Base-by-base conservation (phyloP, 2,888 invertebrate species). In the Kuschelorhynchus macadamiae region DNA sequence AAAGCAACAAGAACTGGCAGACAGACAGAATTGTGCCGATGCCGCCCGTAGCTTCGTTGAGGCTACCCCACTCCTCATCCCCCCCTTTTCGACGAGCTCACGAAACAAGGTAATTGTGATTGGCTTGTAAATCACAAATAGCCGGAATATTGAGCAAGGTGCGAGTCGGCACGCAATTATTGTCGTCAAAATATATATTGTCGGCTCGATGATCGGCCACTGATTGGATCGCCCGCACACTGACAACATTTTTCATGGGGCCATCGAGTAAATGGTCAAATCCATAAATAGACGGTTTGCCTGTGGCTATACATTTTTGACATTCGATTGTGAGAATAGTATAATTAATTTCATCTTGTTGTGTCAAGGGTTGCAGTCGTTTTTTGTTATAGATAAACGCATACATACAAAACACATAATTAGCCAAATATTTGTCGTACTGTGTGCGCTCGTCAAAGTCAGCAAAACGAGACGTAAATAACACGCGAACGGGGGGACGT, bases 391-490 rank as follows among this genome's bases (percentile, higher is more conserved):
- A 36, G 5, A 36, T 36, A 36, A 36, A 36, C 36, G 36, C 3
- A 11, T 36, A 36, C 36, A 36, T 36, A 36, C 36, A 36, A 36
- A 36, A 36, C 36, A 36, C 36, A 11, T 36, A 36, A 36, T 36
- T 36, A 11, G 36, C 36, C 36, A 36, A 36, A 36, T 36, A 36
- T 36, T 36, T 36, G 36, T 36, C 36, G 11, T 36, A 36, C 3
- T 36, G 5, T 7, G 36, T 7, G 36, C 11, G 36, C 11, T 36
- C 36, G 36, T 36, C 36, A 12, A 36, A 36, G 11, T 36, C 36
- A 2, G 36, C 3, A 36, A 36, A 36, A 4, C 36, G 36, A 4
- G 36, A 36, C 36, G 36, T 36, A 11, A 36, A 36, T 36, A 36
- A 11, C 11, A 36, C 5, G 3, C 36, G 36, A 4, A 36, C 36